Conservation (phyloP, 1,140 invertebrate genomes). For the Bombus ignitus region DNA sequence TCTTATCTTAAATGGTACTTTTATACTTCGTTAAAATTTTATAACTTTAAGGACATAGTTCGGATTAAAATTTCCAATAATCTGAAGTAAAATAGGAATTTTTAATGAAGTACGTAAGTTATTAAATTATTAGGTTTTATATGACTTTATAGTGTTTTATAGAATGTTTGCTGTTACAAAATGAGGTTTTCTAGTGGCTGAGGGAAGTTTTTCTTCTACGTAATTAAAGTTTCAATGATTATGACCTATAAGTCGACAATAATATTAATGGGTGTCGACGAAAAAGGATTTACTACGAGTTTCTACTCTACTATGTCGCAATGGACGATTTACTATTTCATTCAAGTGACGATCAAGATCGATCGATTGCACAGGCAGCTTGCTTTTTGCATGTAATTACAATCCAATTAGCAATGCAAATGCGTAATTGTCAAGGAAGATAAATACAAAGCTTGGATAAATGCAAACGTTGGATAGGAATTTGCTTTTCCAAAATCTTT, state of each 20-base stretch:
- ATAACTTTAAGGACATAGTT: too few relatives aligned
- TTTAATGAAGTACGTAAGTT: neutral
- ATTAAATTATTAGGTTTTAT: neutral
- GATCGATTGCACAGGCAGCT: conserved; percentile 9
- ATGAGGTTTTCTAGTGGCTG: too few relatives aligned
- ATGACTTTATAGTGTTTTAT: neutral
- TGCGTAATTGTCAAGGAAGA: neutral
- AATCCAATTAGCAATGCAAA: conserved; percentile 28
- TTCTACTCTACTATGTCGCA: neutral
- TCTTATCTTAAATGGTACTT: too few relatives aligned
- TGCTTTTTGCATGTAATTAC: conserved; percentile 16
- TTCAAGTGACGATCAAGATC: conserved; percentile 26
- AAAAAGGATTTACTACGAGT: conserved; percentile 2
- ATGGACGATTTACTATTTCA: conserved; percentile 22
- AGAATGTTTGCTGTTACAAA: neutral
- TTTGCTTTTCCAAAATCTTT: neutral
- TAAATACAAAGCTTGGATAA: neutral
- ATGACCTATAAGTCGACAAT: neutral
- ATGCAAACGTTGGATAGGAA: neutral
- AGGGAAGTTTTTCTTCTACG: neutral
- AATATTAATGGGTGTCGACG: neutral
- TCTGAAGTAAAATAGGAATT: neutral
- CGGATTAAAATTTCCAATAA: neutral
- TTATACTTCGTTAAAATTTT: too few relatives aligned
- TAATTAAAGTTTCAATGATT: neutral